Conservation (phyloP, 2,797 vertebrate species). For the Scolopax rusticola region DNA sequence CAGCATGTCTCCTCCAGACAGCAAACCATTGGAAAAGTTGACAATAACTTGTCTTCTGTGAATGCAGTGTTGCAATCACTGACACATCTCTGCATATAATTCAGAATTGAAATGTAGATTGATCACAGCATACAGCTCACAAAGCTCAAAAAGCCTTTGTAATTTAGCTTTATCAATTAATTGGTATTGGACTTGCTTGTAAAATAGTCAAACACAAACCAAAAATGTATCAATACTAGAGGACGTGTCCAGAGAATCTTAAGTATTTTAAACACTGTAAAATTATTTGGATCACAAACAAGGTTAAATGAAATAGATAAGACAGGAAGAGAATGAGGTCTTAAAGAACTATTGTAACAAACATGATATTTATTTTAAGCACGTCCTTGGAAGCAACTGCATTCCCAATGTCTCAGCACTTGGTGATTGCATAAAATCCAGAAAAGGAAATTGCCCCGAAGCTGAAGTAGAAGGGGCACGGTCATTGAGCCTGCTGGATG, state of each 20-base stretch:
- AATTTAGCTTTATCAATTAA: background rate
- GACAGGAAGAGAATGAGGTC: background rate
- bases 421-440: background rate
- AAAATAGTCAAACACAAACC: background rate
- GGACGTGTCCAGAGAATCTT: background rate
- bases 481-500: background rate
- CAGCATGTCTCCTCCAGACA: background rate
- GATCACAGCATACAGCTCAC: background rate
- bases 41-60: background rate
- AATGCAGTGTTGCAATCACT: background rate
- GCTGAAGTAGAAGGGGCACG: background rate
- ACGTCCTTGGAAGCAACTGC: background rate
- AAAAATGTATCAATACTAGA: background rate
- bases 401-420: background rate
- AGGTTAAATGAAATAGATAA: background rate
- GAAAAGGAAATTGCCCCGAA: background rate
- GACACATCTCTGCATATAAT: background rate
- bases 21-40: background rate
- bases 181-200: background rate
- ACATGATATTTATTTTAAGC: background rate
- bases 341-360: background rate
- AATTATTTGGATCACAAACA: background rate
- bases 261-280: background rate
- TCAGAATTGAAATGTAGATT: background rate
- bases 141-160: background rate